Evolutionary conservation across 2,797 vertebrate species (phyloP).

Genomic region (Myiothlypis chrysogaster): DNA sequence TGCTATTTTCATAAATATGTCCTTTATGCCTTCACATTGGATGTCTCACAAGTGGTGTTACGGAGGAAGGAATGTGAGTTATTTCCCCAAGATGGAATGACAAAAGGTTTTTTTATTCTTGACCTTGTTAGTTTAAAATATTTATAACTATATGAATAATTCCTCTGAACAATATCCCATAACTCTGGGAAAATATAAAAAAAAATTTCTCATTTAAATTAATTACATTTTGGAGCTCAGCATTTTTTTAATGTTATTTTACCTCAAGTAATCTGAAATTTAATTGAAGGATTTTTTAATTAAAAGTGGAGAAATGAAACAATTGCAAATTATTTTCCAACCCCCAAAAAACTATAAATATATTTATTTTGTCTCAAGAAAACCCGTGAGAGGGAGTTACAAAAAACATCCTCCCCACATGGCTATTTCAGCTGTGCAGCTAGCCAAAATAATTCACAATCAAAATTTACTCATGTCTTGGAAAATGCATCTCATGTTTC

Average conservation of each 20-base stretch:
- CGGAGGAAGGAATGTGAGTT: neutral
- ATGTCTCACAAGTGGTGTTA: neutral
- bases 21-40: neutral
- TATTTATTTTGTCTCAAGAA: neutral
- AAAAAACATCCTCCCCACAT: neutral
- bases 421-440: neutral
- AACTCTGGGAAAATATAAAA: neutral
- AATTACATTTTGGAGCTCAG: neutral
- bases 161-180: neutral
- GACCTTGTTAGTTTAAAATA: slow-evolving; percentile 9
- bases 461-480: slow-evolving; percentile 40
- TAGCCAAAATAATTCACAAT: slow-evolving; percentile 5
- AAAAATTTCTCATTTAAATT: neutral
- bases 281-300: neutral
- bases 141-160: slow-evolving; percentile 21
- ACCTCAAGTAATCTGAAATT: neutral
- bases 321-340: neutral
- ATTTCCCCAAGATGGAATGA: neutral
- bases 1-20: neutral
- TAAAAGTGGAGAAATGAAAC: neutral
- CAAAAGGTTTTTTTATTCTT: neutral
- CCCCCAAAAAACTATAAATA: neutral
- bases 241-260: neutral
- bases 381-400: neutral
- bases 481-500: slow-evolving; percentile 47